Evolutionary conservation across 2,888 invertebrate species (phyloP).

Genomic region (Ommatoiulus sabulosus): DNA sequence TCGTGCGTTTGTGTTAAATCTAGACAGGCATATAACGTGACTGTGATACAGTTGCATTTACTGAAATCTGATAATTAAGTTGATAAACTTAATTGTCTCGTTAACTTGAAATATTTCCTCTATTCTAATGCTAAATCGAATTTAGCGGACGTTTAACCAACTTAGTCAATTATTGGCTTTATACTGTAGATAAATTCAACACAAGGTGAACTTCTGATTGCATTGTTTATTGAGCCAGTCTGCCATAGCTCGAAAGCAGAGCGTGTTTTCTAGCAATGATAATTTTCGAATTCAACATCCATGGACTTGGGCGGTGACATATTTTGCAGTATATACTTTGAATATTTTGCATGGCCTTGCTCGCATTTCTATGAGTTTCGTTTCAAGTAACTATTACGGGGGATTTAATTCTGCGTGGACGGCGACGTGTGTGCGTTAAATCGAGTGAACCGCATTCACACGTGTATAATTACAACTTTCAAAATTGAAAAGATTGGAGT

Average conservation of each 20-base stretch:
- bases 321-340: background rate
- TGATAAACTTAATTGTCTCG: background rate
- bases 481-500: background rate
- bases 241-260: background rate
- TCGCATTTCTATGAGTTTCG: background rate
- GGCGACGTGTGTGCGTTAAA: background rate
- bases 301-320: slow-evolving; percentile 1
- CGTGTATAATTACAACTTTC: background rate
- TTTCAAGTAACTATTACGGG: background rate
- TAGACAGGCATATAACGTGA: too few relatives aligned
- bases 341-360: background rate
- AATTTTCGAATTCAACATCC: background rate
- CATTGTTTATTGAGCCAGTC: background rate
- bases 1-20: too few relatives aligned
- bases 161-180: background rate
- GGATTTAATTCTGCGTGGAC: background rate
- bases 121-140: background rate
- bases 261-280: background rate
- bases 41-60: background rate
- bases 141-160: background rate
- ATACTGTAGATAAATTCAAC: background rate
- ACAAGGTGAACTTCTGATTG: slow-evolving; percentile 16
- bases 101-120: background rate
- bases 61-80: background rate
- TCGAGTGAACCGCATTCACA: background rate